Evolutionary conservation across 2,888 invertebrate genomes (phyloP), one percentile per base, ranked within the genome.

Genomic region (Unio pictorum): DNA sequence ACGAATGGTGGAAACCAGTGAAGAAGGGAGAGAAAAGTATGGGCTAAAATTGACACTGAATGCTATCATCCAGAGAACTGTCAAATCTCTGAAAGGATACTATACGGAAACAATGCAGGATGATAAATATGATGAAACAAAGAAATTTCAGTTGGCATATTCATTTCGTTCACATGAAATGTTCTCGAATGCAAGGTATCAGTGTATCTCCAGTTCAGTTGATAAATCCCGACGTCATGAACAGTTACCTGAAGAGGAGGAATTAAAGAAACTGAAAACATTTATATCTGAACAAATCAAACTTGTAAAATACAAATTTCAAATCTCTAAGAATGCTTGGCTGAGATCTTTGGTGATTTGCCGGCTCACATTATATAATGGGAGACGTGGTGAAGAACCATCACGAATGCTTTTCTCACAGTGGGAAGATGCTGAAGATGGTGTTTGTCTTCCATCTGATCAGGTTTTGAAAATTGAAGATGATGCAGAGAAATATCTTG

Each of bases 291-390:
- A 54, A 30, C 67, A 76, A 60, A 69, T 73, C 30, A 55, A 56
- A 30, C n/a, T 62, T 23, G 23, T 59, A 5, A 56, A 67, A 18
- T 58, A 66, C 20, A 54, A 61, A 28, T 73, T 63, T 67, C 45
- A 28, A 4, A 34, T 75, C 4, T 63, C 61, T 20, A 17, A 65
- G 7, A 72, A 70, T 67, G 55, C 60, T 4, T 76, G 68, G 71
- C 67, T 77, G 4, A 69, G 69, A 30, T 65, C 63, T 26, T 61
- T 77, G n/a, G 67, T 79, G 23, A 75, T 78, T 28, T 64, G 70
- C 3, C n/a, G 72, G 3, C 65, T 75, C 6, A 75, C 71, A 34
- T 54, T 74, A 15, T 76, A 73, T 56, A 74, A 76, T 74, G 73
- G 64, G 7, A 63, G 75, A n/a, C 66, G 71, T 34, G 78, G 74